Base-by-base conservation (phyloP, 2,113 vertebrate genomes). In the Percopsis transmontana region DNA sequence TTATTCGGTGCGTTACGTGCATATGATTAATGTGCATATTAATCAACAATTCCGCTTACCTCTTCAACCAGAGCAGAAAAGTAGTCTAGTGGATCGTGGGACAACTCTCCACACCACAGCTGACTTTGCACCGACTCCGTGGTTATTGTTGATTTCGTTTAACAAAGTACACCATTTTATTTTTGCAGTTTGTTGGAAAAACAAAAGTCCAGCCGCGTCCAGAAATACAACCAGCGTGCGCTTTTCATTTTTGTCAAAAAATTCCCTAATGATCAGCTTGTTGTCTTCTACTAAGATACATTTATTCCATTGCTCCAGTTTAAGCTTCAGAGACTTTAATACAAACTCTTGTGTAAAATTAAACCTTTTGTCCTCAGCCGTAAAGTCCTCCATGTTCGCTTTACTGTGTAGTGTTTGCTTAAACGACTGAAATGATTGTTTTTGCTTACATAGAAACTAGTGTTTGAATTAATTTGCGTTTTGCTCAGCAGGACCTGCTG, bases 11-110 rank as follows among this genome's bases (percentile, higher is more conserved):
- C 15, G 15, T 18, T 2, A 1, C 15, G 45, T 2, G 15, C 16
- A 2, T 4, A 48, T 48, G 2, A 5, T 48, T 5, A 11, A 18
- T 51, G 19, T 18, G 1, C 2, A 9, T 9, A 8, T 19, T 47
- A 16, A n/a, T 47, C 15, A 47, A 47, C 12, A 14, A 14, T 5
- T 5, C n/a, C 11, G 18, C 90, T 94, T 77, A 97, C 96, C 95
- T 98, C 91, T 5, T 94, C 91, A 63, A 96, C 76, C 0, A 97
- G 73, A 4, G 87, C 72, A 0, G 93, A 90, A 58, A 96, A 93
- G 65, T 95, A 94, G 9, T 90, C 80, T 77, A 97, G 88, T 0
- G 91, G 87, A 0, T 87, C 65, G 0, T 70, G 76, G 24, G 94
- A 92, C 81, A 97, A 20, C 70, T 96, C 95, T 38, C 96, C 95